These are phyloP conservation scores for Schrankia costaestrigalis DNA, from an alignment of 2,888 invertebrate genomes.

Conservation along the genomic window DNA sequence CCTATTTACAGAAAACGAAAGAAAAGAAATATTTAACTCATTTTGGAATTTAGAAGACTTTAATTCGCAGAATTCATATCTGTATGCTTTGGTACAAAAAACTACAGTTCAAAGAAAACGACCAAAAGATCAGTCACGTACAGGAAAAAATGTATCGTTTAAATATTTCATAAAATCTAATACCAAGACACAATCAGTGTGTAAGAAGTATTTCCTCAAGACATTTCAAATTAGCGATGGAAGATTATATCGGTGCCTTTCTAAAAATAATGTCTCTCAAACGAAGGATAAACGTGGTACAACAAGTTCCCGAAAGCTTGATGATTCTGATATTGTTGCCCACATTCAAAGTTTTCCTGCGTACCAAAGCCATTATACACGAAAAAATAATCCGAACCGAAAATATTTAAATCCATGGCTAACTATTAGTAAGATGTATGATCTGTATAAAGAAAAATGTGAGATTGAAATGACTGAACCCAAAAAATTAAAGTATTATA, in stretches of 20 bases:
- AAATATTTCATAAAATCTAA: constrained; percentile 7
- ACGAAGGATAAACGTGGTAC: constrained; percentile 22
- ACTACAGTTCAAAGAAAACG: constrained; percentile 19
- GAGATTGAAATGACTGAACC: constrained; percentile 8
- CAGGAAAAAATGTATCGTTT: constrained; percentile 10
- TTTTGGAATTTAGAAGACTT: constrained; percentile 18
- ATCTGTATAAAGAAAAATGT: constrained; percentile 24
- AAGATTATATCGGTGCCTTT: constrained; percentile 22
- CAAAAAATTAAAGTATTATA: constrained; percentile 19
- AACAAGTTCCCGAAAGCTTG: constrained; percentile 24
- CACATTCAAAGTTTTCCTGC: constrained; percentile 29
- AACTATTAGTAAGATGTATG: constrained; percentile 19
- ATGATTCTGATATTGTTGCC: constrained; percentile 11
- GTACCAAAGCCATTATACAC: constrained; percentile 31
- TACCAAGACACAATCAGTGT: constrained; percentile 11
- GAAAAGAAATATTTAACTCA: constrained; percentile 16
- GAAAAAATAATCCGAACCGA: constrained; percentile 26
- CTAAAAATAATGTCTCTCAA: constrained; percentile 18
- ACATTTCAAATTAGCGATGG: constrained; percentile 13
- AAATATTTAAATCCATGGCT: constrained; percentile 25
- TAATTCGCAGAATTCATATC: constrained; percentile 23
- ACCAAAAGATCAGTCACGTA: constrained; percentile 17
- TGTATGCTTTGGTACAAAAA: constrained; percentile 20
- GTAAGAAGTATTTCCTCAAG: constrained; percentile 15
- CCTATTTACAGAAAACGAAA: constrained; percentile 8